phyloP scores from a whole-genome alignment of 2,113 vertebrate genomes.

The Glaucomys volans region DNA sequence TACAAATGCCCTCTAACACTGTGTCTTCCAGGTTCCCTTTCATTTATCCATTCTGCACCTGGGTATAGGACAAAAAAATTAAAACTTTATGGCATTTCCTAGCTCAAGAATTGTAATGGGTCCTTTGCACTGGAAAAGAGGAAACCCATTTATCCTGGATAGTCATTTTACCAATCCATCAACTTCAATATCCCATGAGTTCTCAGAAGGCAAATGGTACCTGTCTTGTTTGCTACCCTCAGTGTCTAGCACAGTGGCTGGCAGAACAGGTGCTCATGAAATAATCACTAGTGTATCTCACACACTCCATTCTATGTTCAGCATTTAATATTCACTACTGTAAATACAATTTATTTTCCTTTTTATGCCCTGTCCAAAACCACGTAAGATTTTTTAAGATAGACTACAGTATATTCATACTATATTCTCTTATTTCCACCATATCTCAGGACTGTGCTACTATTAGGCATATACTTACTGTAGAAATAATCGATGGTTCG shows the following conservation, averaged over 20 bases:
- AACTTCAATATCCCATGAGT: background rate
- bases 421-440: background rate
- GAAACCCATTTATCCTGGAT: background rate
- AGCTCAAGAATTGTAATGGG: background rate
- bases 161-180: background rate
- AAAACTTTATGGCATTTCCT: background rate
- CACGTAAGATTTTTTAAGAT: background rate
- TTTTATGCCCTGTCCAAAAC: background rate
- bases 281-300: background rate
- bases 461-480: background rate
- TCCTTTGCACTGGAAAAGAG: conserved; percentile 6
- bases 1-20: background rate
- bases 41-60: background rate
- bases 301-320: background rate
- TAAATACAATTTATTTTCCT: background rate
- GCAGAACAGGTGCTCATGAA: background rate
- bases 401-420: background rate
- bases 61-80: background rate
- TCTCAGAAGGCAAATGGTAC: background rate
- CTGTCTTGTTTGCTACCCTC: background rate
- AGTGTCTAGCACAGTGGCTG: background rate
- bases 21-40: background rate
- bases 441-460: background rate
- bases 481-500: background rate
- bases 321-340: background rate